phyloP scores from a whole-genome alignment of 2,888 invertebrate genomes.

The Plemyria rubiginata region DNA sequence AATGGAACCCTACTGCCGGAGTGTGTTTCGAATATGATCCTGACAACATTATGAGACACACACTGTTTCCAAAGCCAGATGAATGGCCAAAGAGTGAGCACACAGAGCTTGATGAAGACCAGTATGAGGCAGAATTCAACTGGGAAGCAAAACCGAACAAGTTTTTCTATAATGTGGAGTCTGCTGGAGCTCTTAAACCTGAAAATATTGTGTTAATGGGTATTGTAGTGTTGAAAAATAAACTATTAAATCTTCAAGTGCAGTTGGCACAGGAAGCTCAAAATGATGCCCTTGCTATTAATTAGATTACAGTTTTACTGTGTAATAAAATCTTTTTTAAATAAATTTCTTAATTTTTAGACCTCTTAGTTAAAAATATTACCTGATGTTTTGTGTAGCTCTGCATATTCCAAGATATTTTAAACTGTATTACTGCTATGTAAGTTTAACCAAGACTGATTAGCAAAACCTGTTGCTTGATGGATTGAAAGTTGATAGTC shows the following conservation, averaged over 20 bases:
- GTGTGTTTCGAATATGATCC: constrained; percentile 99
- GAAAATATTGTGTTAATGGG: constrained; percentile 99
- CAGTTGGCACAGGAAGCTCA: constrained; percentile 95
- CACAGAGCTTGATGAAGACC: constrained; percentile 95
- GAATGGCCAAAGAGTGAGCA: constrained; percentile 99
- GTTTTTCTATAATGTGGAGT: constrained; percentile 98
- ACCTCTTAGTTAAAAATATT: constrained; percentile 1
- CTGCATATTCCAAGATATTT: constrained; percentile 15
- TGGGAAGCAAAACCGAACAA: constrained; percentile 98
- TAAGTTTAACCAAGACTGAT: constrained; percentile 13
- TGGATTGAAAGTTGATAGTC: constrained; percentile 31
- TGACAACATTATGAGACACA: constrained; percentile 98
- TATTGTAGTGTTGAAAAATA: constrained; percentile 96
- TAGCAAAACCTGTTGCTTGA: constrained; percentile 21
- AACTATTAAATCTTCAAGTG: constrained; percentile 97
- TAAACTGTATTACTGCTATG: constrained; percentile 4
- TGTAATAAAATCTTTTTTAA: constrained; percentile 14
- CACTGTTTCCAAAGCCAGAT: constrained; percentile 97
- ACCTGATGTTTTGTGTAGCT: constrained; percentile 19
- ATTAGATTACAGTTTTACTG: constrained; percentile 59
- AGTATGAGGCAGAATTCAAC: constrained; percentile 96
- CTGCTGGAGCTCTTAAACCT: constrained; percentile 96
- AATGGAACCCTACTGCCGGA: constrained; percentile 99
- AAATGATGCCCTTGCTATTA: constrained; percentile 92
- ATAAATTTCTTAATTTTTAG: neutral